Conservation (phyloP, 2,888 invertebrate genomes). For the Endotricha flammealis region DNA sequence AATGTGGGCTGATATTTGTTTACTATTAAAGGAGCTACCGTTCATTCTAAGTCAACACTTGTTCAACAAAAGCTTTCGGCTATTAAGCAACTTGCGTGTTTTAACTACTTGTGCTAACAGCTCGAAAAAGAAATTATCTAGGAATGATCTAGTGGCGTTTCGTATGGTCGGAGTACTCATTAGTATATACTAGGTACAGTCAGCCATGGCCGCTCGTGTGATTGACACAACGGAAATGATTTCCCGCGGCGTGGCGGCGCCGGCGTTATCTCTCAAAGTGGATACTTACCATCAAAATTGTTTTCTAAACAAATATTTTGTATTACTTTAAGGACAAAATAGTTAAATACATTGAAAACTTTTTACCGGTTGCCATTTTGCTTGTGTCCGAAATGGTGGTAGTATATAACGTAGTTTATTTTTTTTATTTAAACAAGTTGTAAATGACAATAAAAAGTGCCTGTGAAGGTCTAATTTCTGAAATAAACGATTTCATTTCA, state of each 20-base stretch:
- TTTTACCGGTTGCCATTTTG: too few species aligned
- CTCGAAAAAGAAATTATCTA: conserved; percentile 6
- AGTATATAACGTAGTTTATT: too few species aligned
- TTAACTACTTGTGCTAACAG: too few species aligned
- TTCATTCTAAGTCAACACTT: too few species aligned
- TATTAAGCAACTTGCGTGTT: too few species aligned
- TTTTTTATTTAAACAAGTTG: too few species aligned
- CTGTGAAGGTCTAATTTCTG: too few species aligned
- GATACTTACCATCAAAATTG: conserved; percentile 49
- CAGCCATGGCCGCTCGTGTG: conserved; percentile 47
- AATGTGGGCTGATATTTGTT: too few species aligned
- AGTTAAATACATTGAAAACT: neutral
- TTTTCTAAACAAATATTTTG: conserved; percentile 35
- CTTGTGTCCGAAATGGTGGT: too few species aligned
- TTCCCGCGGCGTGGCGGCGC: conserved; percentile 52
- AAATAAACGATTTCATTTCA: neutral
- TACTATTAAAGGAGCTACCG: too few species aligned
- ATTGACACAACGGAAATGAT: conserved; percentile 75
- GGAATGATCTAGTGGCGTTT: conserved; percentile 4
- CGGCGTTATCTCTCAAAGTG: conserved; percentile 58
- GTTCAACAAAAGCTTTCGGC: too few species aligned
- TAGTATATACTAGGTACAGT: conserved; percentile 52
- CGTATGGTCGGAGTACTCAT: conserved; percentile 56
- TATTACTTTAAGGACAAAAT: conserved; percentile 16
- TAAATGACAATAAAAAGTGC: too few species aligned